A percentile compares a stretch with the other conserved stretches of the same genome.
These are phyloP conservation scores for Helicoverpa armigera DNA, from an alignment of 1,140 invertebrate genomes.

Conservation along the genomic window DNA sequence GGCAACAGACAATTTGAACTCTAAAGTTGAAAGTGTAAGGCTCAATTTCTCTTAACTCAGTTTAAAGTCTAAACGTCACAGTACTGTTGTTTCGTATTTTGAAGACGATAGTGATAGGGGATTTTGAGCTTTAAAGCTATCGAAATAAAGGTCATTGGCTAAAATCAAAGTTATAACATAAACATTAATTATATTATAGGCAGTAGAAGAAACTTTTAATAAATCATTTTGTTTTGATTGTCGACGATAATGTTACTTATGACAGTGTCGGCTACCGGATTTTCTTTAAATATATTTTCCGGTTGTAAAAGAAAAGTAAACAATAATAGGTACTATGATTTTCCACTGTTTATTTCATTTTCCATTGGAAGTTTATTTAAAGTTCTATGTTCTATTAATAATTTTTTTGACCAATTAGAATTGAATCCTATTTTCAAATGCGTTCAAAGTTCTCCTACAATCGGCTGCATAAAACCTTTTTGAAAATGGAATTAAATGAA, in stretches of 20 bases:
- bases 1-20: neutral
- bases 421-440: too few relatives aligned
- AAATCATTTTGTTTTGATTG: conserved; percentile 55
- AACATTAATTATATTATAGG: conserved; percentile 45
- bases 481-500: too few relatives aligned
- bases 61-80: neutral
- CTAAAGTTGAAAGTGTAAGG: neutral
- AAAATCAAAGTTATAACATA: neutral
- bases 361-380: neutral
- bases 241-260: conserved; percentile 46
- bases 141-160: conserved; percentile 17
- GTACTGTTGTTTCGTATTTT: conserved; percentile 5
- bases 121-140: conserved; percentile 14
- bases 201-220: conserved; percentile 32
- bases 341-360: neutral
- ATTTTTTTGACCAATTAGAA: too few relatives aligned
- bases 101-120: neutral
- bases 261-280: conserved; percentile 50
- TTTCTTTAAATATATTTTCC: conserved; percentile 3
- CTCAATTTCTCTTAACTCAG: neutral
- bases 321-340: neutral
- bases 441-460: too few relatives aligned
- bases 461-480: too few relatives aligned
- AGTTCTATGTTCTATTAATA: too few relatives aligned
- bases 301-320: neutral